Percentiles rank a stretch among this genome's conserved stretches.
These are phyloP conservation scores for Hemiscyllium ocellatum DNA, from an alignment of 2,113 vertebrate genomes.

Conservation along the genomic window DNA sequence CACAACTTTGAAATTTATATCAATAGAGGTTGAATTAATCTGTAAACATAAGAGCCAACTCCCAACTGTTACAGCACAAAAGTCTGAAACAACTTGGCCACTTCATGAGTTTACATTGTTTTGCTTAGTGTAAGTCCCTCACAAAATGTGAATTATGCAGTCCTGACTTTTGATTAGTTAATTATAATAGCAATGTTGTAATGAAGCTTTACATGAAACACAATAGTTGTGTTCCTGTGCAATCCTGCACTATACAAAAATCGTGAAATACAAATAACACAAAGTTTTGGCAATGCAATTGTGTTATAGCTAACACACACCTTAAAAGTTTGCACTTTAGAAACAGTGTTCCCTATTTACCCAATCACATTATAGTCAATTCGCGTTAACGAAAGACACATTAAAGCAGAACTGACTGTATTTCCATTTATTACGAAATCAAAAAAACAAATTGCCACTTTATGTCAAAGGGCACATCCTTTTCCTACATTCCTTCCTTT, in stretches of 20 bases:
- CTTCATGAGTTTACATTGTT: background rate
- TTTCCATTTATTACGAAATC: background rate
- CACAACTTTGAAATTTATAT: too few relatives aligned
- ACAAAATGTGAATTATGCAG: background rate
- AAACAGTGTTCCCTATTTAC: too few relatives aligned
- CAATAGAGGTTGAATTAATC: background rate
- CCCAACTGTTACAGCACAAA: background rate
- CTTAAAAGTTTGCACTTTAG: too few relatives aligned
- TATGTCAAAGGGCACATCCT: background rate
- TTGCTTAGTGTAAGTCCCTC: background rate
- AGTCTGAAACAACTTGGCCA: background rate
- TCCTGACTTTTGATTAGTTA: background rate
- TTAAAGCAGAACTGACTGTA: too few relatives aligned
- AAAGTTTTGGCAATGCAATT: too few relatives aligned
- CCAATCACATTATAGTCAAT: too few relatives aligned
- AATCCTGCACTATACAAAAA: too few relatives aligned
- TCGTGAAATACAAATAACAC: too few relatives aligned
- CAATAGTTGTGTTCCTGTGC: too few relatives aligned
- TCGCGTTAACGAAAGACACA: too few relatives aligned
- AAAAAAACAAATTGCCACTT: background rate
- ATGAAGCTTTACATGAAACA: background rate
- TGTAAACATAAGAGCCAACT: background rate
- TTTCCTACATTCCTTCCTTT: background rate
- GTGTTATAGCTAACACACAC: too few relatives aligned
- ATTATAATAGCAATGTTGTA: background rate